A percentile compares a stretch with the other conserved stretches of the same genome.
phyloP scores from a whole-genome alignment of 2,113 vertebrate genomes.

The Salvelinus sp. region DNA sequence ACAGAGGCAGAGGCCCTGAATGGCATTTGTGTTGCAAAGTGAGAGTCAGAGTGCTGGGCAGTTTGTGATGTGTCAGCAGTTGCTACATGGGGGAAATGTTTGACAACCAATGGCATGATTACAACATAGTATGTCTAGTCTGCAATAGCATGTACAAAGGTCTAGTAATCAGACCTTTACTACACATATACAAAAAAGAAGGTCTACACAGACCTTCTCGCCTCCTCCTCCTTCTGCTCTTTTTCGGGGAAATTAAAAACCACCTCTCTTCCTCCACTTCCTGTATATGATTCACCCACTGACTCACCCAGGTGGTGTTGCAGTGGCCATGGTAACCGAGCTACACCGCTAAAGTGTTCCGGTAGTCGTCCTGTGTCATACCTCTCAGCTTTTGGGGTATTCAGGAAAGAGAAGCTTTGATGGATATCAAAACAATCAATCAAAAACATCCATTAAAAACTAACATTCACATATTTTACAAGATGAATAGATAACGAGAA shows the following conservation, averaged over 20 bases:
- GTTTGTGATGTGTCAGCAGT: constrained; percentile 49
- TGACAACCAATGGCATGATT: constrained; percentile 29
- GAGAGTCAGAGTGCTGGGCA: constrained; percentile 18
- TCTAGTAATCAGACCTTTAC: too few relatives aligned
- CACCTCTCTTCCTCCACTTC: background rate
- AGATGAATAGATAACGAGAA: too few relatives aligned
- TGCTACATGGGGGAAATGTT: constrained; percentile 11
- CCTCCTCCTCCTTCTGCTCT: background rate
- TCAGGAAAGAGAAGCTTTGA: background rate
- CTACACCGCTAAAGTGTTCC: background rate
- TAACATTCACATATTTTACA: too few relatives aligned
- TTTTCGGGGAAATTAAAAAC: background rate
- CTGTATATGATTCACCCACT: background rate
- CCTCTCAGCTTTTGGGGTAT: background rate
- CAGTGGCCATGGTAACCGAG: background rate
- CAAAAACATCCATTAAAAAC: background rate
- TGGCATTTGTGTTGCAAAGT: constrained; percentile 41
- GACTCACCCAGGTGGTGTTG: background rate
- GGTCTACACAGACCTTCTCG: background rate
- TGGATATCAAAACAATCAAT: too few relatives aligned
- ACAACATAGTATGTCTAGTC: background rate
- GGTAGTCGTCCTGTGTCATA: background rate
- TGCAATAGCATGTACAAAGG: background rate
- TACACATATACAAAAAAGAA: too few relatives aligned
- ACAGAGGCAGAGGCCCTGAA: constrained; percentile 18